phyloP scores from a whole-genome alignment of 2,888 invertebrate species.

The Polia nebulosa region DNA sequence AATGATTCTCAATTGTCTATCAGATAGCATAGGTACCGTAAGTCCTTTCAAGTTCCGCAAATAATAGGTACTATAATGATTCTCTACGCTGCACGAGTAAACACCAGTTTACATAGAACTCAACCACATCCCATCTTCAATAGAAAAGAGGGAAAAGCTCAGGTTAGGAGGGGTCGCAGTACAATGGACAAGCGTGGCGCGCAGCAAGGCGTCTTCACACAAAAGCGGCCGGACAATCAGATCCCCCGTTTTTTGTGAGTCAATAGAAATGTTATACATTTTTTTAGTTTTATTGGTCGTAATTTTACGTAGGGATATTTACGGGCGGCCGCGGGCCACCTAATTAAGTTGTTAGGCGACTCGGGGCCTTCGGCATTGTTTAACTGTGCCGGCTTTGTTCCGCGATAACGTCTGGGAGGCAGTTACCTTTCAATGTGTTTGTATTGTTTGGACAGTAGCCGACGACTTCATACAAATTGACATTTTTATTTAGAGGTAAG shows the following conservation, averaged over 20 bases:
- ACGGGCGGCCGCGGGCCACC: slow-evolving; percentile 89
- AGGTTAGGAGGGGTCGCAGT: slow-evolving; percentile 57
- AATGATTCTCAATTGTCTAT: slow-evolving; percentile 50
- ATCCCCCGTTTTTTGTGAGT: slow-evolving; percentile 88
- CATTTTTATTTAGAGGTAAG: slow-evolving; percentile 58
- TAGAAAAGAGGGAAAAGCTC: slow-evolving; percentile 60
- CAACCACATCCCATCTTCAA: slow-evolving; percentile 63
- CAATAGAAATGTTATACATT: slow-evolving; percentile 91
- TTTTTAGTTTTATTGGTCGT: slow-evolving; percentile 90
- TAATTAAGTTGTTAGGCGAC: slow-evolving; percentile 91
- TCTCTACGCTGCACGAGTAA: slow-evolving; percentile 59
- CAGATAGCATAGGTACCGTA: slow-evolving; percentile 65
- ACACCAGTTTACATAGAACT: slow-evolving; percentile 70
- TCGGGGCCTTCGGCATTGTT: slow-evolving; percentile 86
- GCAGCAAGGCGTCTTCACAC: slow-evolving; percentile 87
- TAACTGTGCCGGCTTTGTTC: slow-evolving; percentile 83
- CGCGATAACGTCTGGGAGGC: slow-evolving; percentile 81
- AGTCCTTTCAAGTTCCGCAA: slow-evolving; percentile 74
- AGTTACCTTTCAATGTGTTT: slow-evolving; percentile 78
- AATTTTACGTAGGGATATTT: slow-evolving; percentile 90
- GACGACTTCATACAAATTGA: slow-evolving; percentile 72
- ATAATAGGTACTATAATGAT: slow-evolving; percentile 76
- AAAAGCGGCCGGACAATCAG: slow-evolving; percentile 88
- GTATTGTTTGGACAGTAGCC: slow-evolving; percentile 86
- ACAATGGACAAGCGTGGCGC: slow-evolving; percentile 73